Base-by-base conservation (phyloP, 37 sponge, comb jelly and placozoan species). In the Agelas oroides region DNA sequence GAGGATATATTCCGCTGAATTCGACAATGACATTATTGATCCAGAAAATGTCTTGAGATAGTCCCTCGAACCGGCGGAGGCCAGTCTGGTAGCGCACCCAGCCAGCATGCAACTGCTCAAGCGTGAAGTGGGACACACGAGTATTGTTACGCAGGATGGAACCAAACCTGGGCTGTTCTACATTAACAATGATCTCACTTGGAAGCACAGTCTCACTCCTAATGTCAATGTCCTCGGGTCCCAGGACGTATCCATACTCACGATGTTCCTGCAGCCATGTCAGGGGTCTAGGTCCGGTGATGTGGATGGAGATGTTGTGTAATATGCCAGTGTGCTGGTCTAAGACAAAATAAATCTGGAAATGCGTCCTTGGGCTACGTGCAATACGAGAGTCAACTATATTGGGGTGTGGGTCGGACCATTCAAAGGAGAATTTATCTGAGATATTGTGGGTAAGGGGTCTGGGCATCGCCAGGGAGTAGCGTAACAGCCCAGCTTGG, bases 401-500 rank as follows among this genome's bases (percentile, higher is more conserved):
- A 2, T 67, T 31, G 33, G 68, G 1, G 31, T 18, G 1, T 33
- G 66, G 74, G 28, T 73, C 74, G 25, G 56, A 40, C 1, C 0
- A 20, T 33, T 37, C 59, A 20, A 60, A 19, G 39, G 37, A 32
- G 77, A 76, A 76, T 33, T 1, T 28, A 59, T 76, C 61, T 60
- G 77, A 76, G 59, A 37, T 59, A 17, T 76, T 60, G 17, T 39
- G 25, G 6, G 23, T 16, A 15, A 60, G 3, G 77, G 18, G 79
- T 13, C 6, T 5, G 11, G 65, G 35, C 2, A 3, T 5, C 8
- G 36, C 21, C 5, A 79, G 52, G n/a, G 46, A 53, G 38, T 87
- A 87, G 18, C 24, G 31, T 23, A 87, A 37, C 20, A 58, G 53
- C 23, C 88, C 88, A 28, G 34, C 18, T 0, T 75, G 11, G 24